Evolutionary conservation across 2,113 vertebrate species (phyloP).

Genomic region (Nannobrachium achirus): DNA sequence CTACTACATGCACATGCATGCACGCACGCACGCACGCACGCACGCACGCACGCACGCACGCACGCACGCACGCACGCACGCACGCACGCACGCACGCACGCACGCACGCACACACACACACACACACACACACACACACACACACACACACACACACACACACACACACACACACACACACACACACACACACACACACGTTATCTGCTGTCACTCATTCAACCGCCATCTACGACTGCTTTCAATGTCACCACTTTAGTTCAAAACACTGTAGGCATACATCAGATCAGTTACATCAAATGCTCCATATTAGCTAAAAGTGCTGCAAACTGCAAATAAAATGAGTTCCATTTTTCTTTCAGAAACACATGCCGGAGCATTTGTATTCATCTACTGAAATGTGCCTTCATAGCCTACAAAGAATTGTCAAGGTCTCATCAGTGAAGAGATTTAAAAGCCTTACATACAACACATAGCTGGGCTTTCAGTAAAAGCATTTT

Average conservation of each 20-base stretch:
- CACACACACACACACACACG: neutral
- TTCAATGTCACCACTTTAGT: too few relatives aligned
- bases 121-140: too few relatives aligned
- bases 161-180: neutral
- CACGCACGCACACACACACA: neutral
- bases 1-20: too few relatives aligned
- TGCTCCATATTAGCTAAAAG: too few relatives aligned
- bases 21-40: neutral
- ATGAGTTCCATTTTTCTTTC: too few relatives aligned
- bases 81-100: neutral
- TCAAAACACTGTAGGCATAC: too few relatives aligned
- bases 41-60: neutral
- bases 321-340: too few relatives aligned
- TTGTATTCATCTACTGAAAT: too few relatives aligned
- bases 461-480: neutral
- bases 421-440: too few relatives aligned
- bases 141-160: neutral
- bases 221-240: neutral
- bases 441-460: neutral
- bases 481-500: neutral
- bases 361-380: too few relatives aligned
- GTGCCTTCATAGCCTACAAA: too few relatives aligned
- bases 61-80: neutral
- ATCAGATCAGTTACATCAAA: too few relatives aligned
- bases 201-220: neutral